Base-by-base conservation (phyloP, 2,888 invertebrate species). In the Nomada hirtipes region DNA sequence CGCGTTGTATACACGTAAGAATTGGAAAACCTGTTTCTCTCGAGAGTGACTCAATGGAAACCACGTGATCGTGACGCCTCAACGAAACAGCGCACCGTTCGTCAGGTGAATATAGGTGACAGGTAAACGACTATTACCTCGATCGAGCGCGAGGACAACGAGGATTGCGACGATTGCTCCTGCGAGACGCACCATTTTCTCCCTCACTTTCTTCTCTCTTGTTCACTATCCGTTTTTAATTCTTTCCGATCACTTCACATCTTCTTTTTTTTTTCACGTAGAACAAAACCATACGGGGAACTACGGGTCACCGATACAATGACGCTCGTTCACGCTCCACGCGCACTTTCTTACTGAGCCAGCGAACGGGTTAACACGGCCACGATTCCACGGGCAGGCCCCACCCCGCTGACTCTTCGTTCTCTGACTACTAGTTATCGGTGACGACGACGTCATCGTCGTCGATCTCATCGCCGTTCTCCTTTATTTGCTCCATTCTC, bases 11-110 rank as follows among this genome's bases (percentile, higher is more conserved):
- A 36, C n/a, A 60, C 15, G 50, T 18, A 47, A 29, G 13, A 50
- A 47, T 23, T 13, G 18, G n/a, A 52, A 78, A 87, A 85, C 83
- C 72, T 65, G 83, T 84, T 87, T 60, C 29, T 26, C 10, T 3
- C 50, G 67, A 65, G 53, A 44, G 50, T 88, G 87, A 88, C 81
- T 88, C 87, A 88, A 76, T 75, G 79, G 18, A 26, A 47, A 7
- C 79, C 88, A 87, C 79, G 81, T 84, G 88, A 88, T 64, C 61
- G 63, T 77, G 85, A 83, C 81, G 77, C 68, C 57, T 72, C 79
- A 67, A 20, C 13, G 69, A 47, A 50, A 65, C 50, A 59, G 36
- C 47, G n/a, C 52, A 36, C 44, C 50, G 18, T 36, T 29, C 50
- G 26, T 52, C 57, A 82, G 77, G 65, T 61, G 64, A 52, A 42